Conservation (phyloP, 1,140 invertebrate species). For the Eumeta japonica region DNA sequence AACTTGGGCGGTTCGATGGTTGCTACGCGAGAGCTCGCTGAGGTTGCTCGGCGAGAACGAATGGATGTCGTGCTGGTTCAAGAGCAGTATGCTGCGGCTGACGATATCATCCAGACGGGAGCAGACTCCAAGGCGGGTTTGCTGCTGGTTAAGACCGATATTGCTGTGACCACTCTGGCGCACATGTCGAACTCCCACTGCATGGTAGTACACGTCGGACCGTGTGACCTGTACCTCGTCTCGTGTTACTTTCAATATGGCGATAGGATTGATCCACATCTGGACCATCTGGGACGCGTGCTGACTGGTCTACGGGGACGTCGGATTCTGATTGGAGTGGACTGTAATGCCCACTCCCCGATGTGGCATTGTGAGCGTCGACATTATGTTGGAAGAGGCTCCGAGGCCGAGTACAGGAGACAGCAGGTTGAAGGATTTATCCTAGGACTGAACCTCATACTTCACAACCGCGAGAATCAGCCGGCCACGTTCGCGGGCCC, state of each 20-base stretch:
- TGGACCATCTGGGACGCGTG: conserved; percentile 4
- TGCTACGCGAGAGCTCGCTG: conserved; percentile 14
- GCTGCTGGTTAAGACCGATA: background rate
- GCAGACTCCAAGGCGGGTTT: conserved; percentile 4
- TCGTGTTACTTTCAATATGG: conserved; percentile 13
- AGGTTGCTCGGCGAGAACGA: conserved; percentile 1
- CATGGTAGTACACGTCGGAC: conserved; percentile 1
- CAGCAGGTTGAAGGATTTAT: conserved; percentile 14
- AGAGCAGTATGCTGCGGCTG: conserved; percentile 5
- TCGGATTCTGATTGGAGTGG: conserved; percentile 6
- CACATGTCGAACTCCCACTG: conserved; percentile 7
- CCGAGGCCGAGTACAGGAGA: background rate
- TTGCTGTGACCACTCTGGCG: background rate
- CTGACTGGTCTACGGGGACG: background rate
- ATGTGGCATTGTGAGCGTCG: conserved; percentile 12
- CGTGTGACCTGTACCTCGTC: conserved; percentile 4
- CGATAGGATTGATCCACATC: conserved; percentile 6
- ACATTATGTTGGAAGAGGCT: conserved; percentile 3
- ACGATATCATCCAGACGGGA: background rate
- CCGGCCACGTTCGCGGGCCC: conserved; percentile 15
- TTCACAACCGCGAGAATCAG: conserved; percentile 9
- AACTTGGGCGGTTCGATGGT: conserved; percentile 7
- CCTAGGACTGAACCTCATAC: background rate
- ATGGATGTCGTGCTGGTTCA: conserved; percentile 13
- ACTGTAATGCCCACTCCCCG: conserved; percentile 18